Conservation (phyloP, 2,113 vertebrate genomes). For the Oceanites oceanicus region DNA sequence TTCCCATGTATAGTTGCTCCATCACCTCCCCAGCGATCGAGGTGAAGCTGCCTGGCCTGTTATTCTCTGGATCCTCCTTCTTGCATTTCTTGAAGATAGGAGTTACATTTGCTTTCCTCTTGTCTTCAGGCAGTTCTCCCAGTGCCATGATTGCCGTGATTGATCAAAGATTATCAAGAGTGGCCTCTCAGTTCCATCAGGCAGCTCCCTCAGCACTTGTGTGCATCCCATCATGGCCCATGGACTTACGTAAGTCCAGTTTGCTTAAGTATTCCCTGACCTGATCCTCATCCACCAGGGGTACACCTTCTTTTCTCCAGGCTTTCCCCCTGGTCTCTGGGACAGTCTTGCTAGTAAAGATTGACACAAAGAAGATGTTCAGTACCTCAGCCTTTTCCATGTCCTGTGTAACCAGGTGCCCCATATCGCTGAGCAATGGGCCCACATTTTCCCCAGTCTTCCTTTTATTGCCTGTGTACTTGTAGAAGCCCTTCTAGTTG, state of each 20-base stretch:
- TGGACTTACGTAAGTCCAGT: not conserved
- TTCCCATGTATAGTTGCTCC: not conserved
- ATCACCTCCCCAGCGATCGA: not conserved
- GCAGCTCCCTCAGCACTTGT: not conserved
- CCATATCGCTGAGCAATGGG: fast-evolving
- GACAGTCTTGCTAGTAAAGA: not conserved
- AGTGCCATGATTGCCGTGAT: not conserved
- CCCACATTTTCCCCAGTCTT: not conserved
- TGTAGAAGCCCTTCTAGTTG: not conserved
- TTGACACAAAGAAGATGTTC: not conserved
- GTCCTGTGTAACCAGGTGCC: not conserved
- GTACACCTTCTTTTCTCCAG: not conserved
- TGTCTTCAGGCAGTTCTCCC: not conserved
- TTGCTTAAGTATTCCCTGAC: not conserved
- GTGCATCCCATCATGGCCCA: fast-evolving
- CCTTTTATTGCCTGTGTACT: not conserved
- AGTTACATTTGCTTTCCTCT: not conserved
- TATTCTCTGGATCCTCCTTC: not conserved
- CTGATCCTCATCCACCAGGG: not conserved
- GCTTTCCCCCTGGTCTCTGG: not conserved
- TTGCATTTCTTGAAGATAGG: not conserved
- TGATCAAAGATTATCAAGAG: not conserved
- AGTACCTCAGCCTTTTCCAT: not conserved
- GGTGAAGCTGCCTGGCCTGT: not conserved
- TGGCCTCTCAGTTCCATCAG: not conserved